phyloP scores from a whole-genome alignment of 2,113 vertebrate genomes.

The Mormoops blainvillei region DNA sequence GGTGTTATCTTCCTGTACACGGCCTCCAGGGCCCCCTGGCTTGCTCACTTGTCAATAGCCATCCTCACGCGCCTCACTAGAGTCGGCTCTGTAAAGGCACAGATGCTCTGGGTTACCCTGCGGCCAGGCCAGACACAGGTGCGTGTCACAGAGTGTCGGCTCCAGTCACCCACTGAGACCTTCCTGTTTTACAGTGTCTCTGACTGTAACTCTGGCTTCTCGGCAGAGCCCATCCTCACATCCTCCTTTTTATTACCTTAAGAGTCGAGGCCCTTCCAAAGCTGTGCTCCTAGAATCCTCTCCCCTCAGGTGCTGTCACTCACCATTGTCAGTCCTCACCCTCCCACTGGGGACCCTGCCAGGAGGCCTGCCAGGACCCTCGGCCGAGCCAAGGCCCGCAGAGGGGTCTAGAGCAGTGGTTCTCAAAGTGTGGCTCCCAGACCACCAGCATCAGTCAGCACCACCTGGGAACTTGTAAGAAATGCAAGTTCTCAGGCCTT shows the following conservation, averaged over 20 bases:
- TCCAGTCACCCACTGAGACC: background rate
- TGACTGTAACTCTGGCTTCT: background rate
- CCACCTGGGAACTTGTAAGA: background rate
- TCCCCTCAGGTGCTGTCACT: background rate
- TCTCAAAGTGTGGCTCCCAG: background rate
- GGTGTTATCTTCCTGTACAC: rapidly evolving
- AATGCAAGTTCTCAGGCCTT: background rate
- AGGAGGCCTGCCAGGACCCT: background rate
- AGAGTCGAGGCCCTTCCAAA: background rate
- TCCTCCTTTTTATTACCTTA: no score
- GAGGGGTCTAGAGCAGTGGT: background rate
- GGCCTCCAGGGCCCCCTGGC: background rate
- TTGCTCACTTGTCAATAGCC: background rate
- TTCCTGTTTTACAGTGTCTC: background rate
- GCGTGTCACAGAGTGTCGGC: background rate
- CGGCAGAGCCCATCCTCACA: background rate
- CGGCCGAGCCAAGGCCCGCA: background rate
- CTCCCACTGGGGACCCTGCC: background rate
- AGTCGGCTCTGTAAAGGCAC: background rate
- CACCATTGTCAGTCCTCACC: background rate
- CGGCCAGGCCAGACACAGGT: background rate
- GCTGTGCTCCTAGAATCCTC: background rate
- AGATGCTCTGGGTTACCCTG: background rate
- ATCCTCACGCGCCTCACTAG: background rate
- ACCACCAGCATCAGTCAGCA: background rate